phyloP scores from a whole-genome alignment of 2,113 vertebrate species.

The Lutjanus erythropterus region DNA sequence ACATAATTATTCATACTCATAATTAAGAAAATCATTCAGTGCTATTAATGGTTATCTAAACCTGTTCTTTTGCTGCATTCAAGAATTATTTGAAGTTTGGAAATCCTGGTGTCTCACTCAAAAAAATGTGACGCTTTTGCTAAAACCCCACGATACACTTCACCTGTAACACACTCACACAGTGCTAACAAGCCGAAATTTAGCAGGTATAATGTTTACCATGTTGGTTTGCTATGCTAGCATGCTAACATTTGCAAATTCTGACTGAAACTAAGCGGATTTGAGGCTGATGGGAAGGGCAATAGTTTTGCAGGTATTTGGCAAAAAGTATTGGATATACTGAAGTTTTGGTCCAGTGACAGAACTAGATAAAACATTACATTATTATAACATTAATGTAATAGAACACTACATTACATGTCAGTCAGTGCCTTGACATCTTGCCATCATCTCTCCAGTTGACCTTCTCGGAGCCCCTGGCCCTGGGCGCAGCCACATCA shows the following conservation, averaged over 20 bases:
- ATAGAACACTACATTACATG: too few relatives aligned
- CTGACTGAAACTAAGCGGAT: neutral
- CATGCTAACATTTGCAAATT: neutral
- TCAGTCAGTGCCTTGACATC: neutral
- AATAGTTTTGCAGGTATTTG: neutral
- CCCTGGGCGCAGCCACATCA: conserved; percentile 75
- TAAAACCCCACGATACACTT: neutral
- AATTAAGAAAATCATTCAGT: neutral
- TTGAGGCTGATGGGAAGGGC: neutral
- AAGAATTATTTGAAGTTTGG: neutral
- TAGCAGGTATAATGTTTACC: neutral
- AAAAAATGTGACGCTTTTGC: neutral
- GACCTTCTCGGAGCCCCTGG: conserved; percentile 87
- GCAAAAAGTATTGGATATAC: neutral
- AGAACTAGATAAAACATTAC: neutral
- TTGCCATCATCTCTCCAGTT: conserved; percentile 79
- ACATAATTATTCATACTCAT: neutral
- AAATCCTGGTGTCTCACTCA: neutral
- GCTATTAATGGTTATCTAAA: neutral
- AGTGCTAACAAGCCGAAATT: neutral
- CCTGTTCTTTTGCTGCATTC: neutral
- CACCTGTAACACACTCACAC: neutral
- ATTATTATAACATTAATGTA: too few relatives aligned
- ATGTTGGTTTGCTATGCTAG: neutral
- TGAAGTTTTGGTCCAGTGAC: neutral